These are phyloP conservation scores for Drosophila funebris DNA, from an alignment of 1,140 invertebrate genomes.

Conservation along the genomic window DNA sequence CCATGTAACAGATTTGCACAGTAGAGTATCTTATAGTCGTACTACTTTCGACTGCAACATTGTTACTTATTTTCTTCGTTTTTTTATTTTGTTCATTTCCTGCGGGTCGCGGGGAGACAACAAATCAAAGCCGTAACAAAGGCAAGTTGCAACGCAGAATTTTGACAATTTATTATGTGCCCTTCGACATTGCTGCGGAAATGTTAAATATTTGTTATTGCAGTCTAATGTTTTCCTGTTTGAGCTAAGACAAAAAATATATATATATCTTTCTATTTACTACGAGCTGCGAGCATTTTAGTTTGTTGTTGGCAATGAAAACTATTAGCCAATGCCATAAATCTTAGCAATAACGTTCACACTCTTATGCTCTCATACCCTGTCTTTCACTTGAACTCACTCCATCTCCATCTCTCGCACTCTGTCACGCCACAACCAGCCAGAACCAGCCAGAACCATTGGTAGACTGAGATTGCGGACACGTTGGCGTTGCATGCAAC, in stretches of 20 bases:
- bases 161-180: constrained; percentile 74
- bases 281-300: too few species aligned
- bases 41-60: neutral
- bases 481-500: constrained; percentile 20
- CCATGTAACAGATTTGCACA: too few species aligned
- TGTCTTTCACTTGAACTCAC: neutral
- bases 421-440: neutral
- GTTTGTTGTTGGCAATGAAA: constrained; percentile 54
- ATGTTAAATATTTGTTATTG: constrained; percentile 82
- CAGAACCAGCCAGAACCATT: neutral
- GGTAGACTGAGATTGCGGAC: neutral
- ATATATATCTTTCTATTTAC: too few species aligned
- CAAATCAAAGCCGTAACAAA: constrained; percentile 76
- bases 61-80: constrained; percentile 1
- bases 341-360: constrained; percentile 32
- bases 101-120: constrained; percentile 34
- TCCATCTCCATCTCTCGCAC: too few species aligned
- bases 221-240: constrained; percentile 76
- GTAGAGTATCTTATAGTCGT: neutral
- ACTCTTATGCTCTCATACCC: constrained; percentile 5
- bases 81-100: constrained; percentile 42
- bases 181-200: constrained; percentile 68
- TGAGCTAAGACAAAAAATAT: constrained; percentile 53
- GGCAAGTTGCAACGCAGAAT: constrained; percentile 57
- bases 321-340: constrained; percentile 70